Base-by-base conservation (phyloP, 2,797 vertebrate species). In the Diglossa cyanea region DNA sequence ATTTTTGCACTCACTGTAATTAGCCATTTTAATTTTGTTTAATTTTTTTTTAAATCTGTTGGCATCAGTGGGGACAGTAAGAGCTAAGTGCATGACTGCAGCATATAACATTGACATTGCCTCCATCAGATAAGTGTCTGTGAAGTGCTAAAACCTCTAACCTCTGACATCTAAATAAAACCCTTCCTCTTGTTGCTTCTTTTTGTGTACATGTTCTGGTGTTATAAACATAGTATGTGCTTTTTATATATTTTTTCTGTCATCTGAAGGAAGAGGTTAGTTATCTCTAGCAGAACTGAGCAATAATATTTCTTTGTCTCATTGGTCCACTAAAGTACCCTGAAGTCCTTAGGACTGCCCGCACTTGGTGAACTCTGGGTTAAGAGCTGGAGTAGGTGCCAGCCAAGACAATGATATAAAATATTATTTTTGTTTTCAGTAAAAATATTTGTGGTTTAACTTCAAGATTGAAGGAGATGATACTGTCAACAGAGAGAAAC, bases 41-140 rank as follows among this genome's bases (percentile, higher is more conserved):
- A 25, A 9, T 30, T 5, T 20, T 2, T 26, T 17, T 58, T 26
- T 2, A 31, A 48, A 25, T 30, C 10, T 10, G 0, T 44, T 62
- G 31, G 15, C 72, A 16, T 16, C 17, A 66, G 20, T 65, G 37
- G 21, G 45, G 18, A 14, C 31, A 40, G 9, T 62, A 57, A 54
- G 15, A 35, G 23, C 2, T n/a, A 48, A 61, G 16, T 16, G 30
- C 12, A 4, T n/a, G 51, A 20, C 18, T 63, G 26, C 40, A 55
- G 17, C 30, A 30, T 17, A 26, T 37, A 23, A 23, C 30, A 17
- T n/a, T 19, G 42, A 19, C n/a, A 12, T 28, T 62, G 54, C 13
- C 67, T 76, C 31, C 17, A 6, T 45, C 2, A 55, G 17, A 63
- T n/a, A 54, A n/a, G 4, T 26, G 18, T 47, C n/a, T 45, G 21